phyloP scores from a whole-genome alignment of 2,113 vertebrate genomes.

The Poeciliopsis occidentalis region DNA sequence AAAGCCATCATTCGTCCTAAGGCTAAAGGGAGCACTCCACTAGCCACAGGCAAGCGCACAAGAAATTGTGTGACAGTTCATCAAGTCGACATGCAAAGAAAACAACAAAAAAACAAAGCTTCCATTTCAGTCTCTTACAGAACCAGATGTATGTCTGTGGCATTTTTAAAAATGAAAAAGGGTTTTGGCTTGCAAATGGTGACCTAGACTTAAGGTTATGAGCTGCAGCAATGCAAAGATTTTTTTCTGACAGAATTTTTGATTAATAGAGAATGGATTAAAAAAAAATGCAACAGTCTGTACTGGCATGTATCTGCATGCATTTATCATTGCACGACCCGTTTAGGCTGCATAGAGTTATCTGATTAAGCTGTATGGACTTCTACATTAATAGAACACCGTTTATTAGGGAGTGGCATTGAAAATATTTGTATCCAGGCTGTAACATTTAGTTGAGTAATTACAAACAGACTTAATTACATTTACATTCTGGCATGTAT shows the following conservation, averaged over 20 bases:
- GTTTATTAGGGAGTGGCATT: background rate
- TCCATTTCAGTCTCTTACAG: conserved; percentile 14
- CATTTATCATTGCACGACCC: background rate
- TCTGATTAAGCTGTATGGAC: background rate
- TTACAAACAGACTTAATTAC: conserved; percentile 13
- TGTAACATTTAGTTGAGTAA: background rate
- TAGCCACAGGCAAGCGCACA: conserved; percentile 9
- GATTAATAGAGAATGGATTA: conserved; percentile 18
- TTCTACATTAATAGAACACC: too few relatives aligned
- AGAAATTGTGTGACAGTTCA: conserved; percentile 22
- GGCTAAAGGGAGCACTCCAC: conserved; percentile 24
- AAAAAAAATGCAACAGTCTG: conserved; percentile 11
- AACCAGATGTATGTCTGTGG: conserved; percentile 22
- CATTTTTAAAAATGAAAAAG: conserved; percentile 3
- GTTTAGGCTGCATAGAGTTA: background rate
- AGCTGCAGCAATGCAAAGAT: background rate
- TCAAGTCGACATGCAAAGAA: conserved; percentile 1
- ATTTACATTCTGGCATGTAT: conserved; percentile 8
- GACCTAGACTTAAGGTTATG: background rate
- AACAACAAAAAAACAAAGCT: background rate
- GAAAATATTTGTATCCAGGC: background rate
- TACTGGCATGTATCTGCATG: conserved; percentile 6
- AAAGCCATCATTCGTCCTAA: conserved; percentile 45
- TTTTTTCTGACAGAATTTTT: background rate
- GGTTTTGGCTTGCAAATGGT: conserved; percentile 15